These are phyloP conservation scores for Psittacus erithacus DNA, from an alignment of 2,113 vertebrate species.

Conservation along the genomic window DNA sequence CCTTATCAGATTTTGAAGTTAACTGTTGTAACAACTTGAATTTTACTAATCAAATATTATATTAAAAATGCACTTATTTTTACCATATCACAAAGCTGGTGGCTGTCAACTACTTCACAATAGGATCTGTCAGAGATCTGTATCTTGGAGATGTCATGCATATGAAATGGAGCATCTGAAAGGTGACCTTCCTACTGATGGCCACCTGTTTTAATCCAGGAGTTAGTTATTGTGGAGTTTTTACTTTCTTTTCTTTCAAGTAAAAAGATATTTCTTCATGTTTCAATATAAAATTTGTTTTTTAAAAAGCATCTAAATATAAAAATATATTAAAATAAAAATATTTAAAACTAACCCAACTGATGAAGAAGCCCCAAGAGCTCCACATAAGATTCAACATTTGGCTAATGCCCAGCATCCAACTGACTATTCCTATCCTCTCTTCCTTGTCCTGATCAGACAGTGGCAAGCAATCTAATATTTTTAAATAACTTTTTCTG, in stretches of 20 bases:
- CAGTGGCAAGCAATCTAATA: neutral
- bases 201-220: neutral
- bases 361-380: neutral
- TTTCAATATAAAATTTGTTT: neutral
- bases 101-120: neutral
- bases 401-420: neutral
- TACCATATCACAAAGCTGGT: neutral
- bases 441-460: neutral
- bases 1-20: neutral
- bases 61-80: neutral
- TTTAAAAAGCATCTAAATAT: neutral
- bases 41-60: neutral
- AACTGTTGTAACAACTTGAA: neutral
- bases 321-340: neutral
- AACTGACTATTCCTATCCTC: neutral
- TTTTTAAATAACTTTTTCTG: neutral
- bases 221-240: neutral
- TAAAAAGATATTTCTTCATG: neutral
- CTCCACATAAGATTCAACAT: neutral
- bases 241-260: neutral
- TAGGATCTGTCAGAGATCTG: neutral
- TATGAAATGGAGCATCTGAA: neutral
- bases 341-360: neutral
- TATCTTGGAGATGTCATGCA: neutral
- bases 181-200: neutral